Base-by-base conservation (phyloP, 2,888 invertebrate genomes). In the Gisinianus flammeolus region DNA sequence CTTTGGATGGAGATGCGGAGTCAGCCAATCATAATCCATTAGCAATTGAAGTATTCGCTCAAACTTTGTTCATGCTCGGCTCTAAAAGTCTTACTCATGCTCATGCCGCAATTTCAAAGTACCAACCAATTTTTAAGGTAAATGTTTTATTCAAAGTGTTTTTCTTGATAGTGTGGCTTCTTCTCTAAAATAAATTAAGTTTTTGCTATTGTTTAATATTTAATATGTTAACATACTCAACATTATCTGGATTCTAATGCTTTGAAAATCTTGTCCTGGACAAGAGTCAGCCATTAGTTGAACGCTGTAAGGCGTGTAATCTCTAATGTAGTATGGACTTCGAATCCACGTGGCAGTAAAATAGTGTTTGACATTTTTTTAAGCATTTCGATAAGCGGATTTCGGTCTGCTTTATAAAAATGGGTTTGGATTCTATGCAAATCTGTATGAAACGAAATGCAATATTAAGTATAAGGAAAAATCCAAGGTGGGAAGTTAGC, bases 61-160 rank as follows among this genome's bases (percentile, higher is more conserved):
- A 97, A 86, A 96, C 96, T 0, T 87, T 99, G 72, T 90, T 99
- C 5, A 94, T 96, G 87, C 89, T 98, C 78, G 98, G 97, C 52
- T 94, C 94, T 72, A 99, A 98, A 88, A 97, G 98, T 85, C 97
- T 98, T 87, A 97, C 97, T 79, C 99, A 99, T 87, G 96, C 97
- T 85, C 98, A 98, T 88, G 97, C 98, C 6, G 98, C 97, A n/a
- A 94, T 99, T 82, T 96, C 97, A 62, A 98, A 98, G 90, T 98
- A 94, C 86, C 94, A 94, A 87, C 92, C 93, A 86, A 95, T 95
- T 2, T 94, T 95, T 86, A 94, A 95, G 90, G 94, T 94, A 85
- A 86, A n/a, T n/a, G n/a, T n/a, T n/a, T n/a, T n/a, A n/a, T n/a
- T n/a, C n/a, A n/a, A n/a, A 26, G 24, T 69, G 24, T 35, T 31